A percentile compares a stretch with the other conserved stretches of the same genome.
phyloP scores from a whole-genome alignment of 2,888 invertebrate genomes.

The Hypercompe scribonia region DNA sequence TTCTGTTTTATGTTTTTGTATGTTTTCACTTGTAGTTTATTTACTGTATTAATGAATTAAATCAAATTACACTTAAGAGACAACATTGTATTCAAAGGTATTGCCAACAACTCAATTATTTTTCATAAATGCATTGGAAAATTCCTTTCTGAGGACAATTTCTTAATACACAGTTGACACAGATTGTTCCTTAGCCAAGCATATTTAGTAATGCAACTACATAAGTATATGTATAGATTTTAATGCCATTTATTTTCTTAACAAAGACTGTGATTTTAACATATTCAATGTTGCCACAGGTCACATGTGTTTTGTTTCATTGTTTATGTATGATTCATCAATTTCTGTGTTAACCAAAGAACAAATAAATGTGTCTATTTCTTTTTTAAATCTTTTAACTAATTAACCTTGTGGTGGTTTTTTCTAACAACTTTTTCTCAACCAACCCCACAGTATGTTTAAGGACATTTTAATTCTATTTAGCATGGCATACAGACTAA shows the following conservation, averaged over 20 bases:
- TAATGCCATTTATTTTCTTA: conserved; percentile 10
- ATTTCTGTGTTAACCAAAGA: conserved; percentile 42
- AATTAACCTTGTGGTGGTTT: conserved; percentile 27
- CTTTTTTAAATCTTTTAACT: not conserved
- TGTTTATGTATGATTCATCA: conserved; percentile 67
- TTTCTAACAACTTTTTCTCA: conserved; percentile 41
- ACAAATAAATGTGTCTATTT: not conserved
- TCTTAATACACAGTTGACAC: not conserved
- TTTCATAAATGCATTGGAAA: conserved; percentile 4
- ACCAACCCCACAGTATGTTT: conserved; percentile 62
- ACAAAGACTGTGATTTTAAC: conserved; percentile 41
- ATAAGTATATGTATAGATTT: conserved; percentile 23
- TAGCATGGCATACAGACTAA: conserved; percentile 93
- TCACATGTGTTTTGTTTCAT: conserved; percentile 58
- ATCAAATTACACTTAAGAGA: not conserved
- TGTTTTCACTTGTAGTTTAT: not conserved
- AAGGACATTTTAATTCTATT: conserved; percentile 82
- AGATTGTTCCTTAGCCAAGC: conserved; percentile 3
- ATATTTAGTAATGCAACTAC: conserved; percentile 17
- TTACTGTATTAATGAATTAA: not conserved
- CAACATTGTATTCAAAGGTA: not conserved
- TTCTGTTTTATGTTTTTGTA: not conserved
- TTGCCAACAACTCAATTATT: not conserved
- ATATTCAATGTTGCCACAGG: conserved; percentile 68
- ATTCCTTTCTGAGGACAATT: conserved; percentile 7